Conservation (phyloP, 1,140 invertebrate genomes). For the Musca vetustissima region DNA sequence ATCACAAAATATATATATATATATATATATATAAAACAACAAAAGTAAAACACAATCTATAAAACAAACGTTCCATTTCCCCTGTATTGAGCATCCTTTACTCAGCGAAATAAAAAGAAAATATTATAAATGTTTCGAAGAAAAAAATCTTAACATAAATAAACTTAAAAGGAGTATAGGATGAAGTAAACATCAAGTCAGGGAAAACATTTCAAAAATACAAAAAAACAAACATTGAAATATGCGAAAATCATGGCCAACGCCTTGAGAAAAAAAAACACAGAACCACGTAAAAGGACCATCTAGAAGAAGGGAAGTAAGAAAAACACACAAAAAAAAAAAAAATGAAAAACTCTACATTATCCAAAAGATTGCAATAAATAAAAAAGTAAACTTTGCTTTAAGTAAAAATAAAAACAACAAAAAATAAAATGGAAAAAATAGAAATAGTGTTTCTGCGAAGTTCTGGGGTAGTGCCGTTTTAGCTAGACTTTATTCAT, state of each 20-base stretch:
- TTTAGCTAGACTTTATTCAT: slow-evolving; percentile 22
- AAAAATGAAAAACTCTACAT: not conserved
- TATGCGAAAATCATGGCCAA: not conserved
- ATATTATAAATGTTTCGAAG: not conserved
- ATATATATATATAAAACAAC: slow-evolving; percentile 1
- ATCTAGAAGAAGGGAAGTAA: too few relatives aligned
- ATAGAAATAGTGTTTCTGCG: not conserved
- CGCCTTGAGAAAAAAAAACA: not conserved
- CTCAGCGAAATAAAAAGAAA: not conserved
- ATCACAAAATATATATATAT: not conserved
- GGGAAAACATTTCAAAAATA: not conserved
- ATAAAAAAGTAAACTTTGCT: slow-evolving; percentile 16
- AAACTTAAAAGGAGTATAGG: not conserved
- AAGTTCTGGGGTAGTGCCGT: not conserved
- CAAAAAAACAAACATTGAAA: too few relatives aligned
- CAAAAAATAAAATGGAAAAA: not conserved
- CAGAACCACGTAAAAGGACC: too few relatives aligned
- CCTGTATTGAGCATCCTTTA: not conserved
- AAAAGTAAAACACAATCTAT: slow-evolving; percentile 13
- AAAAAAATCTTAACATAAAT: slow-evolving; percentile 13
- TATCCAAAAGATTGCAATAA: not conserved
- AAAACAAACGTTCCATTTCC: slow-evolving; percentile 13
- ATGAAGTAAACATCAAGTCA: not conserved
- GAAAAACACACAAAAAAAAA: too few relatives aligned
- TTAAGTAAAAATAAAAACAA: not conserved